Conservation (phyloP, 2,888 invertebrate genomes). For the Amblyjoppa fuscipennis region DNA sequence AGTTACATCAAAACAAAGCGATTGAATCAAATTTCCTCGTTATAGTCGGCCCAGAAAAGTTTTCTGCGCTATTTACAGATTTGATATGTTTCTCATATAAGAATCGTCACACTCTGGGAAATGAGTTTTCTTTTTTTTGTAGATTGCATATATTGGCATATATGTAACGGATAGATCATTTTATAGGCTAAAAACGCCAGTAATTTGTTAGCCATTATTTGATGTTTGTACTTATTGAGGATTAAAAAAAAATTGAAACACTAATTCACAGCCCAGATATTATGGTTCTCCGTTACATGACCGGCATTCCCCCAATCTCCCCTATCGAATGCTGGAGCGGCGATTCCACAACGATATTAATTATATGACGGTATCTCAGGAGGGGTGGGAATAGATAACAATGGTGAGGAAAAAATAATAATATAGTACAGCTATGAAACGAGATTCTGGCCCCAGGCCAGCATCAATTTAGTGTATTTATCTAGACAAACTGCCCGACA, state of each 20-base stretch:
- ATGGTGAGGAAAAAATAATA: constrained; percentile 4
- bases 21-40: background rate
- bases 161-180: background rate
- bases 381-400: background rate
- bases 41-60: too few species aligned
- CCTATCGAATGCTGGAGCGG: background rate
- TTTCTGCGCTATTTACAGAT: background rate
- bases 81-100: background rate
- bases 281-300: background rate
- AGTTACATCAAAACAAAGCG: background rate
- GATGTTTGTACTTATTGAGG: background rate
- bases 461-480: constrained; percentile 45
- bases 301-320: background rate
- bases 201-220: background rate
- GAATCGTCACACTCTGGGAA: background rate
- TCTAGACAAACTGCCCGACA: constrained; percentile 26
- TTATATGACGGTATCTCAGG: constrained; percentile 5
- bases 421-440: constrained; percentile 45
- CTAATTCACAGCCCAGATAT: background rate
- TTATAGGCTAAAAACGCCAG: background rate
- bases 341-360: background rate
- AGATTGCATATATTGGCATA: background rate
- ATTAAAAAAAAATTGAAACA: too few species aligned
- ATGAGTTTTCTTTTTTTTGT: background rate
- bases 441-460: constrained; percentile 61